These are phyloP conservation scores for Cervus canadensis DNA, from an alignment of 2,113 vertebrate species.

Conservation along the genomic window DNA sequence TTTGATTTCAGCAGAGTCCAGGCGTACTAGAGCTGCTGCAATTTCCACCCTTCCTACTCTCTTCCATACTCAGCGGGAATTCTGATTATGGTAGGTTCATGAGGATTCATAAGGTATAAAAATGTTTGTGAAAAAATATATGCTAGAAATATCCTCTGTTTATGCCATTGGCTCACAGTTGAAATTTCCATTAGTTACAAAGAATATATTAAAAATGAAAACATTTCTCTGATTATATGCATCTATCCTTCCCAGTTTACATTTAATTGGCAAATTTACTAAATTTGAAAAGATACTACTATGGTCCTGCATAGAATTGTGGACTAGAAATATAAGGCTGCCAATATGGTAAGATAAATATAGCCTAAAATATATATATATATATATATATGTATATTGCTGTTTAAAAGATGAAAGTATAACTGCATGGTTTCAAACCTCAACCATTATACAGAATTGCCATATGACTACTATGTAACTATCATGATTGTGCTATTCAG, in stretches of 20 bases:
- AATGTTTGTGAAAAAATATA: neutral
- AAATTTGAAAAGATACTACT: neutral
- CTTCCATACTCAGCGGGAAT: neutral
- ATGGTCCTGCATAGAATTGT: neutral
- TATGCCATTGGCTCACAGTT: neutral
- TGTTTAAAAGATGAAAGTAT: neutral
- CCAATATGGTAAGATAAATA: neutral
- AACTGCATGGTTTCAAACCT: neutral
- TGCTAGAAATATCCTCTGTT: neutral
- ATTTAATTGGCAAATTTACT: neutral
- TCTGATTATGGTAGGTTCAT: neutral
- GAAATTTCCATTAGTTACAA: neutral
- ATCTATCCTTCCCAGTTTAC: neutral
- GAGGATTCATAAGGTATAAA: neutral
- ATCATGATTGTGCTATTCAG: neutral
- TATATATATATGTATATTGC: neutral
- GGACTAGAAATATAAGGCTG: neutral
- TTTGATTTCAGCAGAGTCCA: neutral
- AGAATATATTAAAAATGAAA: slow-evolving; percentile 16
- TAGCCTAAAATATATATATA: neutral
- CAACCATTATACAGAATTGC: neutral
- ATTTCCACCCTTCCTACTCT: neutral
- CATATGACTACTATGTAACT: neutral
- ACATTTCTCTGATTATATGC: neutral
- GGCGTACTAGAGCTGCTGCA: neutral